phyloP scores from a whole-genome alignment of 2,113 vertebrate species.

The Etia nguti region DNA sequence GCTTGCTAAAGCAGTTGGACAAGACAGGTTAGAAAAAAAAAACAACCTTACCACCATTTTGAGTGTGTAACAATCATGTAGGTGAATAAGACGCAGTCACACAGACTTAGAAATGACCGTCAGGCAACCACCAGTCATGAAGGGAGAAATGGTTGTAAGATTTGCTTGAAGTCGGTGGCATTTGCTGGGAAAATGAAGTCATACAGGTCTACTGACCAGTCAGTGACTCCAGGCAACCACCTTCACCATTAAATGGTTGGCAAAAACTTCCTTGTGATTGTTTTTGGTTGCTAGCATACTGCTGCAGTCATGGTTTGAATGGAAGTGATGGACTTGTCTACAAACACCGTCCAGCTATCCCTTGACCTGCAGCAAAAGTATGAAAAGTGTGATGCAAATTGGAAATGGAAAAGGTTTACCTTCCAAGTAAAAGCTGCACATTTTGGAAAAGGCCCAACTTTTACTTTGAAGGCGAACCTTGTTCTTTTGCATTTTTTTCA shows the following conservation, averaged over 20 bases:
- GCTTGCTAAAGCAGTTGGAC: not conserved
- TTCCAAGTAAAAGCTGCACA: not conserved
- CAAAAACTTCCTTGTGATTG: not conserved
- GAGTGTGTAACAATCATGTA: not conserved
- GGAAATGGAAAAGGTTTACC: not conserved
- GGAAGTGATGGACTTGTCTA: not conserved
- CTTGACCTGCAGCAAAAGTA: not conserved
- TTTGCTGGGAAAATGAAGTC: not conserved
- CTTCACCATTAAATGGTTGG: not conserved
- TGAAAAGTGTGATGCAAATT: not conserved
- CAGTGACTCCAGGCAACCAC: not conserved
- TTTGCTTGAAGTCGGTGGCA: not conserved
- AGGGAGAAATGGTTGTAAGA: not conserved
- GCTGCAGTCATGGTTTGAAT: not conserved
- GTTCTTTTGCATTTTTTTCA: not conserved
- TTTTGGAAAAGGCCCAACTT: not conserved
- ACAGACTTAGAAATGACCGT: not conserved
- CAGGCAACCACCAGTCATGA: not conserved
- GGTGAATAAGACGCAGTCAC: not conserved
- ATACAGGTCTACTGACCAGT: not conserved
- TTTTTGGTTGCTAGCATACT: not conserved
- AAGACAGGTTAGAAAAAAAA: not conserved
- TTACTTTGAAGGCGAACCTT: not conserved
- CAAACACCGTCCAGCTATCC: not conserved
- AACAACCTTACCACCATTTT: not conserved